phyloP scores from a whole-genome alignment of 2,888 invertebrate species.

The Unio delphinus region DNA sequence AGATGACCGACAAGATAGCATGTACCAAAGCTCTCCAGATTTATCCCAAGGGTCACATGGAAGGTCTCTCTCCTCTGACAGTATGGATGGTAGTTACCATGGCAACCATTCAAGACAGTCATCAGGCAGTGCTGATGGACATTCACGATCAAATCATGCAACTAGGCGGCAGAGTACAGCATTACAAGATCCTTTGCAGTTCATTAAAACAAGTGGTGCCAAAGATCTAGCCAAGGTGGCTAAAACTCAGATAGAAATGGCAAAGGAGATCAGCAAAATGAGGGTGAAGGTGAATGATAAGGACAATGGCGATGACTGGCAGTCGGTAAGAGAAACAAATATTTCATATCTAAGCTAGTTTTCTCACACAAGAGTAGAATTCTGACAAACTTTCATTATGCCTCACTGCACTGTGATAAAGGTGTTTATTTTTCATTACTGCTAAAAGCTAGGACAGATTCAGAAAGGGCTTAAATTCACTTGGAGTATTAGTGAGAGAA shows the following conservation, averaged over 20 bases:
- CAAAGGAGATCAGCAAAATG: constrained; percentile 55
- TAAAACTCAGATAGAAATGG: constrained; percentile 58
- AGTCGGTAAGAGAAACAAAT: constrained; percentile 50
- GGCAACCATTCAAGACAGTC: constrained; percentile 60
- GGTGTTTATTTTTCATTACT: too few relatives aligned
- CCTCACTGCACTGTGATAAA: too few relatives aligned
- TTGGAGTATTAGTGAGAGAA: too few relatives aligned
- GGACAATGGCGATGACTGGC: constrained; percentile 59
- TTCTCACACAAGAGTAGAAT: too few relatives aligned
- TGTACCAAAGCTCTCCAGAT: constrained; percentile 57
- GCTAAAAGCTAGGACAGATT: too few relatives aligned
- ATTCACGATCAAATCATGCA: constrained; percentile 37
- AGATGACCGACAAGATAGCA: constrained; percentile 34
- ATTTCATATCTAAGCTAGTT: too few relatives aligned
- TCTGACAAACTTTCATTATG: too few relatives aligned
- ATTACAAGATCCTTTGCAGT: constrained; percentile 64
- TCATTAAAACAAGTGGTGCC: constrained; percentile 57
- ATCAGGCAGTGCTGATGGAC: constrained; percentile 52
- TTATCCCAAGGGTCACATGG: constrained; percentile 40
- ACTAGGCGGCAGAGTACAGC: constrained; percentile 14
- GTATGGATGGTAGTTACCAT: constrained; percentile 50
- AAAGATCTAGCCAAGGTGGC: constrained; percentile 60
- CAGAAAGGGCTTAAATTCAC: too few relatives aligned
- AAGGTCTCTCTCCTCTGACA: constrained; percentile 58
- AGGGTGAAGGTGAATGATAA: constrained; percentile 24